These are phyloP conservation scores for Macquaria australasica DNA, from an alignment of 2,113 vertebrate genomes.

Conservation along the genomic window DNA sequence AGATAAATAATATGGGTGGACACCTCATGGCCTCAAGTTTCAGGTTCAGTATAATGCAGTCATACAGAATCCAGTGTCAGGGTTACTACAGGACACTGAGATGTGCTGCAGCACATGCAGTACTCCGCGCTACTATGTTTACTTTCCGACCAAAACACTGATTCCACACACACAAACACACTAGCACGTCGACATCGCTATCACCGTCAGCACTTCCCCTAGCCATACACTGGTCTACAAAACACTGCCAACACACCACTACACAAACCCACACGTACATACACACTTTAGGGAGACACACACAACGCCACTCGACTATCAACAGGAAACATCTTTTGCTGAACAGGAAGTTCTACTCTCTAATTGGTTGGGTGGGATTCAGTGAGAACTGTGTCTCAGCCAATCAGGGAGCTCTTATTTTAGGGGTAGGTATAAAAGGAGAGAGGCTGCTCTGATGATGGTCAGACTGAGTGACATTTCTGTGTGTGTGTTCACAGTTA, in stretches of 20 bases:
- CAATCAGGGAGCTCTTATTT: constrained; percentile 90
- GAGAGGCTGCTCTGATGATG: constrained; percentile 24
- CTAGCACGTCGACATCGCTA: constrained; percentile 29
- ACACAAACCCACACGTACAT: background rate
- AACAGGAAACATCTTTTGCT: constrained; percentile 95
- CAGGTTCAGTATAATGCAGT: constrained; percentile 10
- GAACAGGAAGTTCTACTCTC: constrained; percentile 89
- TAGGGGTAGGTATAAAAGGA: constrained; percentile 91
- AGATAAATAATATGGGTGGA: background rate
- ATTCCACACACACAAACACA: constrained; percentile 40
- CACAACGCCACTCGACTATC: constrained; percentile 81
- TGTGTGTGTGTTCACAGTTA: background rate
- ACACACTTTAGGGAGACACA: constrained; percentile 12
- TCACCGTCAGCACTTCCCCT: constrained; percentile 79
- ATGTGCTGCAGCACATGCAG: constrained; percentile 36
- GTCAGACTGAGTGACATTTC: constrained; percentile 37
- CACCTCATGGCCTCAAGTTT: background rate
- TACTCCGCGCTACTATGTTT: constrained; percentile 70
- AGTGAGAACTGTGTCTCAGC: constrained; percentile 81
- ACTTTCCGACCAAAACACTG: constrained; percentile 76
- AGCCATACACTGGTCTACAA: constrained; percentile 81
- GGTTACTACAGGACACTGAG: constrained; percentile 41
- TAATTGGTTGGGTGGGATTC: constrained; percentile 85
- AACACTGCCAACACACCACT: constrained; percentile 77
- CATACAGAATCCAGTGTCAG: background rate